Conservation (phyloP, 2,113 vertebrate species). For the Anolis sagrei region DNA sequence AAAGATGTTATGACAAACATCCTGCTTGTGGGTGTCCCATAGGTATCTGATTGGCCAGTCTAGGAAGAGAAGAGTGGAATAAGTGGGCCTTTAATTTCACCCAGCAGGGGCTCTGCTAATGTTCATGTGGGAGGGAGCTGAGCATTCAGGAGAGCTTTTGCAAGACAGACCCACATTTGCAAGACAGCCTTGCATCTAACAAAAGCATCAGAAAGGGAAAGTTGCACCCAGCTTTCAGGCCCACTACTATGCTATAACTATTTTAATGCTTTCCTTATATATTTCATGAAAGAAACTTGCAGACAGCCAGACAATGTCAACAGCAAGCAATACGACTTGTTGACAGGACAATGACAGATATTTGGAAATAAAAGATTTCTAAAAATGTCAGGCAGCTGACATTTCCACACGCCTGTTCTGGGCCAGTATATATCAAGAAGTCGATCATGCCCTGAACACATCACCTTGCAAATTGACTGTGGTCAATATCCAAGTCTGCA, state of each 20-base stretch:
- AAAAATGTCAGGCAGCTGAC: slow-evolving; percentile 30
- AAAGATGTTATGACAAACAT: too few relatives aligned
- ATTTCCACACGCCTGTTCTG: slow-evolving; percentile 59
- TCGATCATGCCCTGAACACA: slow-evolving; percentile 59
- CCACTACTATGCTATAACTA: background rate
- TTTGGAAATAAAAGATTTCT: slow-evolving; percentile 49
- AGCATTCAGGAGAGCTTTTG: too few relatives aligned
- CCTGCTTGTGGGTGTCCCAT: too few relatives aligned
- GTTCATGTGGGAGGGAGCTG: too few relatives aligned
- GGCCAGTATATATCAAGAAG: background rate
- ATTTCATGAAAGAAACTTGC: background rate
- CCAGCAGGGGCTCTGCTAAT: too few relatives aligned
- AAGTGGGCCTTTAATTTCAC: too few relatives aligned
- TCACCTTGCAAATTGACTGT: slow-evolving; percentile 46
- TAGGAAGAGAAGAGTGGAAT: too few relatives aligned
- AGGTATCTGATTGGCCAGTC: too few relatives aligned
- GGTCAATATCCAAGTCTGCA: slow-evolving; percentile 46
- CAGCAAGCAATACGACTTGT: background rate
- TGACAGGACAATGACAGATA: slow-evolving; percentile 60
- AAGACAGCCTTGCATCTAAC: too few relatives aligned
- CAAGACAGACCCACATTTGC: too few relatives aligned
- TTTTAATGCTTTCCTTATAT: background rate
- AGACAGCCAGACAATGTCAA: slow-evolving; percentile 37
- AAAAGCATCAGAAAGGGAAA: background rate
- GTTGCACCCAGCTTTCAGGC: background rate